Percentiles rank a stretch among this genome's conserved stretches.
Evolutionary conservation across 2,888 invertebrate genomes (phyloP).

Genomic region (Rotaria macrura): DNA sequence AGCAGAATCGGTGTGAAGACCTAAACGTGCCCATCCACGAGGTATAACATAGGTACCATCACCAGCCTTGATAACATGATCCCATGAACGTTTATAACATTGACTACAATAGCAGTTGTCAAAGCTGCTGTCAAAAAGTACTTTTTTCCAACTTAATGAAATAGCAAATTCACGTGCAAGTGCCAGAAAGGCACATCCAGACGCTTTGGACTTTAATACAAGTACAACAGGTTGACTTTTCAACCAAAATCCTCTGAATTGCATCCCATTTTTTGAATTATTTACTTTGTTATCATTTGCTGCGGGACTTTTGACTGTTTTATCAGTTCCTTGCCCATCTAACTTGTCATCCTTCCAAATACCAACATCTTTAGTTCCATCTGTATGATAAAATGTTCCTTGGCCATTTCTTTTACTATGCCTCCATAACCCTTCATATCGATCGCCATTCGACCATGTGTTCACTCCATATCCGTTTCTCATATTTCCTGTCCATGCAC

Average conservation of each 20-base stretch:
- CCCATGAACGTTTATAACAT: background rate
- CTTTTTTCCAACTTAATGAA: background rate
- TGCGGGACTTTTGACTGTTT: no score
- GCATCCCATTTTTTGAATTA: background rate
- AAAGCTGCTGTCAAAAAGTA: background rate
- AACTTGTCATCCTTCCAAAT: background rate
- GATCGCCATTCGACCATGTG: background rate
- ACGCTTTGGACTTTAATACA: background rate
- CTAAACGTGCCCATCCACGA: background rate
- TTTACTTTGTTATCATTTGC: background rate
- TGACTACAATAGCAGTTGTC: background rate
- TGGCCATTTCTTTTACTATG: background rate
- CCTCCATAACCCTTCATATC: background rate
- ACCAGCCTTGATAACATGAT: background rate
- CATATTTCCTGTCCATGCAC: background rate
- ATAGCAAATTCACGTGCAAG: background rate
- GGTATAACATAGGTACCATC: background rate
- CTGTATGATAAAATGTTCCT: background rate
- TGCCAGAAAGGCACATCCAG: background rate
- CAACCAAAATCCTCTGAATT: background rate
- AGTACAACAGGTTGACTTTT: background rate
- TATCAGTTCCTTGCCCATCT: background rate
- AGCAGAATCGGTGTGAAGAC: background rate
- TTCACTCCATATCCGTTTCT: background rate
- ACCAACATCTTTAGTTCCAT: background rate